Conservation (phyloP, 2,113 vertebrate genomes). For the Todiramphus saurophagus region DNA sequence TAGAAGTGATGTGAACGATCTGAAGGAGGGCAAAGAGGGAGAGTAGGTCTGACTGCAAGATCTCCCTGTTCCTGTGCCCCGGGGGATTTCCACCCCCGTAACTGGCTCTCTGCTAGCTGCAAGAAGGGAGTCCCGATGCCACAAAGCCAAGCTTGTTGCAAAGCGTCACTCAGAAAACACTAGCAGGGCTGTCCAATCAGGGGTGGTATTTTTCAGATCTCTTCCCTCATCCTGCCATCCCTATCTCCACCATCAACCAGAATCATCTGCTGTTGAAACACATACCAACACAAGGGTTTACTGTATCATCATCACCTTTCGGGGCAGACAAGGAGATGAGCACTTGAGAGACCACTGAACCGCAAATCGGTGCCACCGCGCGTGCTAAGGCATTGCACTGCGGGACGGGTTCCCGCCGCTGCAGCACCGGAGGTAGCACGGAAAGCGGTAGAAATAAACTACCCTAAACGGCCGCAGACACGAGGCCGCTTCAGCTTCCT, state of each 20-base stretch:
- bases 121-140: not conserved
- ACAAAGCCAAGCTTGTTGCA: not conserved
- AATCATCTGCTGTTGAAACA: not conserved
- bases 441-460: accelerated
- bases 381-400: accelerated
- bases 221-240: not conserved
- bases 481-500: not conserved
- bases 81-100: slow-evolving; percentile 13
- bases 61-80: not conserved
- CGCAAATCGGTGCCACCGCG: accelerated
- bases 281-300: not conserved
- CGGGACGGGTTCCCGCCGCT: not conserved
- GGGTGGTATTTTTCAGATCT: not conserved
- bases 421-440: not conserved
- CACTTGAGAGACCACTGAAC: accelerated
- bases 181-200: not conserved
- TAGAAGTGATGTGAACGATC: not conserved
- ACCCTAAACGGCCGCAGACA: accelerated
- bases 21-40: not conserved
- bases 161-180: not conserved
- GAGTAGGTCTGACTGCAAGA: not conserved
- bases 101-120: not conserved
- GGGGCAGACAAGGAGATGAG: not conserved
- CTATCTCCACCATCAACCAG: not conserved
- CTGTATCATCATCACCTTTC: not conserved